Percentiles rank a stretch among this genome's conserved stretches.
These are phyloP conservation scores for Gryllus longicercus DNA, from an alignment of 2,888 invertebrate species.

Conservation along the genomic window DNA sequence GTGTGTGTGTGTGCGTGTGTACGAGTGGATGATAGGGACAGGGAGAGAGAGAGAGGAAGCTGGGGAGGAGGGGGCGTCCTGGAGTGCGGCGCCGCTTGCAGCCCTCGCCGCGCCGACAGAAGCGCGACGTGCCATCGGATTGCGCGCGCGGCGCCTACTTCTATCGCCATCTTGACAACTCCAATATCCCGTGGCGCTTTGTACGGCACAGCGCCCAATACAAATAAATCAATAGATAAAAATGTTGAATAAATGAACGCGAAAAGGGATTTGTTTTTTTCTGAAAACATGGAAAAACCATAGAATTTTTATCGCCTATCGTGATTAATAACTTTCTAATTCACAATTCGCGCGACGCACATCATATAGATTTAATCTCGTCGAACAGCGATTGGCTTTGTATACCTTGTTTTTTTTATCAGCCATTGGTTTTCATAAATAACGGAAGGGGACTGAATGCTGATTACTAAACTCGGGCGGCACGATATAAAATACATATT, in stretches of 20 bases:
- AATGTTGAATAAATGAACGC: slow-evolving; percentile 7
- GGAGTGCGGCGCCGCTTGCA: no score
- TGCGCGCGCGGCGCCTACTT: neutral
- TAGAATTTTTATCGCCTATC: slow-evolving; percentile 17
- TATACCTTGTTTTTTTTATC: slow-evolving; percentile 3
- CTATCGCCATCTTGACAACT: slow-evolving; percentile 17
- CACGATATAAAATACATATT: slow-evolving; percentile 9
- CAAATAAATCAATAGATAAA: slow-evolving; percentile 17
- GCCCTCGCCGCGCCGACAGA: no score
- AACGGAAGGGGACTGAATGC: slow-evolving; percentile 17
- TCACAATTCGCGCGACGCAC: slow-evolving; percentile 3
- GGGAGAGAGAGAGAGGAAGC: no score
- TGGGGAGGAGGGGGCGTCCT: no score
- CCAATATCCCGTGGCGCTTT: neutral
- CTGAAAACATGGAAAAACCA: slow-evolving; percentile 4
- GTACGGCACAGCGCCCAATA: neutral
- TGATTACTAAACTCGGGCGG: neutral
- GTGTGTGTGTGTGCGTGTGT: no score
- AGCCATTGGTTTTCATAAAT: slow-evolving; percentile 8
- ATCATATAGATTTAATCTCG: neutral
- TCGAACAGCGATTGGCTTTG: neutral
- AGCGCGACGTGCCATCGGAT: no score
- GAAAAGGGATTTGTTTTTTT: neutral
- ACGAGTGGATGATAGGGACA: no score
- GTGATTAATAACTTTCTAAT: slow-evolving; percentile 17